Percentiles rank a stretch among this genome's conserved stretches.
Evolutionary conservation across 2,113 vertebrate genomes (phyloP).

Genomic region (Anhinga anhinga): DNA sequence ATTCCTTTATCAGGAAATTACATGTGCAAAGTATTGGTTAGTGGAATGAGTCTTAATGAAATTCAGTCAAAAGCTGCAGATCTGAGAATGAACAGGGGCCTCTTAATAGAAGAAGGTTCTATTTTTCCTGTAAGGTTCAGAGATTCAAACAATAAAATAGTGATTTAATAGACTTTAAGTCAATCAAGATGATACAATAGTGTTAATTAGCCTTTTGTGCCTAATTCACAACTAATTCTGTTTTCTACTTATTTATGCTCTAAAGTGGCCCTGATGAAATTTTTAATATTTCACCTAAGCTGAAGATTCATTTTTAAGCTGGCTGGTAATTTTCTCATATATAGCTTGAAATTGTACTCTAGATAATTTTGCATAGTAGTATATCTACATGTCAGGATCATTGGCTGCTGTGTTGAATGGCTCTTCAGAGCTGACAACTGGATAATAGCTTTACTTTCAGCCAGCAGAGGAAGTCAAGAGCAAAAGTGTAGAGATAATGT

Average conservation of each 20-base stretch:
- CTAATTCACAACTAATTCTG: conserved; percentile 72
- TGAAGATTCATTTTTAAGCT: conserved; percentile 64
- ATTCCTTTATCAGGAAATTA: conserved; percentile 56
- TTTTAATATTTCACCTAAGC: conserved; percentile 68
- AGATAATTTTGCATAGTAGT: conserved; percentile 71
- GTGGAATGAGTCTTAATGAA: conserved; percentile 55
- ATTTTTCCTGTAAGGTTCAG: conserved; percentile 54
- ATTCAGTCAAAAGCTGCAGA: conserved; percentile 38
- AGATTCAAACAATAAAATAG: conserved; percentile 71
- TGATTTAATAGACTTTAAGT: conserved; percentile 72
- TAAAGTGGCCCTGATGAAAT: conserved; percentile 70
- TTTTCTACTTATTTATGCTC: conserved; percentile 76
- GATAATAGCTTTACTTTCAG: conserved; percentile 95
- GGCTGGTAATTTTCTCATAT: conserved; percentile 74
- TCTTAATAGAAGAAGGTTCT: conserved; percentile 54
- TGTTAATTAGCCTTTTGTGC: conserved; percentile 76
- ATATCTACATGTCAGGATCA: conserved; percentile 83
- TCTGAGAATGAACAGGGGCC: conserved; percentile 12
- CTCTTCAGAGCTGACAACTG: conserved; percentile 87
- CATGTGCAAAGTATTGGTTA: conserved; percentile 32
- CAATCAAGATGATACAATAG: conserved; percentile 72
- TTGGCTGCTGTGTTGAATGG: conserved; percentile 77
- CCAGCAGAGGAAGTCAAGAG: conserved; percentile 86
- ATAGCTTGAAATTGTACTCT: conserved; percentile 72
- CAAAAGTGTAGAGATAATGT: conserved; percentile 90